Conservation (phyloP, 2,888 invertebrate genomes). For the Agonum fuliginosum region DNA sequence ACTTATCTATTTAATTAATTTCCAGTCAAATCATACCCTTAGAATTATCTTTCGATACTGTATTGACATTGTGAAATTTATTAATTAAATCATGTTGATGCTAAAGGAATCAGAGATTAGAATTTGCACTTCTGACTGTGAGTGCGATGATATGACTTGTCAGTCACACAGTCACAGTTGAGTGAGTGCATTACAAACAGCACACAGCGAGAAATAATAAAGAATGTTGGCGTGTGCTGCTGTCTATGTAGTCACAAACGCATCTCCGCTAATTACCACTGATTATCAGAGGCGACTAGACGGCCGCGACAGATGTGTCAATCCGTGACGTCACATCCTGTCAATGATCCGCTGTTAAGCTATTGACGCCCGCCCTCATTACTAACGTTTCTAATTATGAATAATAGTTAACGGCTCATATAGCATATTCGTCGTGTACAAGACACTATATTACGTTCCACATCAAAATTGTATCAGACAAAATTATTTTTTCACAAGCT, state of each 20-base stretch:
- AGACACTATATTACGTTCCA: conserved; percentile 23
- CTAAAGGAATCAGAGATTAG: too few species aligned
- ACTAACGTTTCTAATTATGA: conserved; percentile 54
- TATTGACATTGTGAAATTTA: too few species aligned
- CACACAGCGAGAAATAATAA: background rate
- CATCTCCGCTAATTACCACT: conserved; percentile 51
- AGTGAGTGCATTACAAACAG: too few species aligned
- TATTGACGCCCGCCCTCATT: conserved; percentile 59
- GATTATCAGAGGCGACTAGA: conserved; percentile 58
- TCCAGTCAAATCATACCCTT: too few species aligned
- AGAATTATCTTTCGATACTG: too few species aligned
- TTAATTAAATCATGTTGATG: too few species aligned
- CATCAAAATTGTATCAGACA: background rate
- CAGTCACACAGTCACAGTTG: background rate
- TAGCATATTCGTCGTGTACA: conserved; percentile 28
- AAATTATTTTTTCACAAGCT: too few species aligned
- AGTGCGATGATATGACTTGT: background rate
- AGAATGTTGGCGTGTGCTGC: conserved; percentile 1
- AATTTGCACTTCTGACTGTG: too few species aligned
- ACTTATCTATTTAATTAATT: too few species aligned
- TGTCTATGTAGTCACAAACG: conserved; percentile 18
- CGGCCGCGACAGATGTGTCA: conserved; percentile 58
- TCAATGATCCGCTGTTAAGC: conserved; percentile 59
- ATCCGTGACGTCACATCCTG: conserved; percentile 59
- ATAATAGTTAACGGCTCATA: conserved; percentile 52